These are phyloP conservation scores for Drosophila hamatofila DNA, from an alignment of 2,888 invertebrate species.

Conservation along the genomic window DNA sequence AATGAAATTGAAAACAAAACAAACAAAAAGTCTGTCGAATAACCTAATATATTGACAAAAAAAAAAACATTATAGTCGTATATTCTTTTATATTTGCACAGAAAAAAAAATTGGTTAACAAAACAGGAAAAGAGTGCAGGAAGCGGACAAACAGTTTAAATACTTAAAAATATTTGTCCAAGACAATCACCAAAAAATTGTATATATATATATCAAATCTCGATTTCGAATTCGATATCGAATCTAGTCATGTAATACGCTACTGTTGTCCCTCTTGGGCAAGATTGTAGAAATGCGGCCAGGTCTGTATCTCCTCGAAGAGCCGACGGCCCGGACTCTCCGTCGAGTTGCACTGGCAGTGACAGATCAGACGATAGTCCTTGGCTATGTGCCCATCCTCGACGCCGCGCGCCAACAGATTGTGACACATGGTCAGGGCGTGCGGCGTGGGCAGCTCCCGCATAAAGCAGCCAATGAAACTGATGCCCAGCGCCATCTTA, in stretches of 20 bases:
- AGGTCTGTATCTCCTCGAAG: constrained; percentile 86
- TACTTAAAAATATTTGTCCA: constrained; percentile 28
- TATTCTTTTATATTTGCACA: neutral
- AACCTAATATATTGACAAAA: constrained; percentile 13
- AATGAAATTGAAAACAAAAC: constrained; percentile 48
- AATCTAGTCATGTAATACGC: constrained; percentile 22
- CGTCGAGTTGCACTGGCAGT: constrained; percentile 86
- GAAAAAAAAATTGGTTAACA: constrained; percentile 3
- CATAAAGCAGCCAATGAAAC: constrained; percentile 87
- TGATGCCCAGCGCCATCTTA: constrained; percentile 85
- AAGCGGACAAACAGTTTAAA: constrained; percentile 15
- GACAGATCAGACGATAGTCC: constrained; percentile 86
- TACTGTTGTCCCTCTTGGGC: constrained; percentile 51
- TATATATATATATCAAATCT: constrained; percentile 10
- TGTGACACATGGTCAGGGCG: constrained; percentile 85
- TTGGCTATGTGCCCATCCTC: constrained; percentile 85
- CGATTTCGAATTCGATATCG: neutral
- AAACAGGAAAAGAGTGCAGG: constrained; percentile 1
- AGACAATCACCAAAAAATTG: constrained; percentile 26
- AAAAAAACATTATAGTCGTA: neutral
- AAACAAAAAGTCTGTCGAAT: constrained; percentile 15
- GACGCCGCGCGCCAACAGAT: constrained; percentile 86
- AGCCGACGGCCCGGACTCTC: constrained; percentile 87
- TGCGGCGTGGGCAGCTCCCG: constrained; percentile 84
- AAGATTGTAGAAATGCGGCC: constrained; percentile 85